phyloP scores from a whole-genome alignment of 2,888 invertebrate genomes.

The Hemicrepidius hirtus region DNA sequence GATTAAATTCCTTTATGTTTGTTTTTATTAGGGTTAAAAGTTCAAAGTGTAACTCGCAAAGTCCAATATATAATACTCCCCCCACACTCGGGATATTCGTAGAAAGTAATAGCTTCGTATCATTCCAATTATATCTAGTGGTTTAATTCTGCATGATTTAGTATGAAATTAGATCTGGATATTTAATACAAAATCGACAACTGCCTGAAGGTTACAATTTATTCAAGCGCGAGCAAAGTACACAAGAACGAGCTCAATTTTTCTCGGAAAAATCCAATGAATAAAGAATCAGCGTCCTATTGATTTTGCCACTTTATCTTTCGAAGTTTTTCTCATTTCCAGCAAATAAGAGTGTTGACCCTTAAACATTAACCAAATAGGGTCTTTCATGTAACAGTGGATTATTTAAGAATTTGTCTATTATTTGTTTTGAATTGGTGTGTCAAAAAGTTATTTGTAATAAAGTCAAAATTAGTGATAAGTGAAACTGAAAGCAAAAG shows the following conservation, averaged over 20 bases:
- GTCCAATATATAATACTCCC: no score
- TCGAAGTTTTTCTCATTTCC: neutral
- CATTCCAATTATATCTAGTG: neutral
- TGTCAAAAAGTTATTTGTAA: no score
- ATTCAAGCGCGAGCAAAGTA: constrained; percentile 9
- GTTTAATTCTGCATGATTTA: constrained; percentile 1
- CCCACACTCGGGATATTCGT: no score
- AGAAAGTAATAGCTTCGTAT: neutral
- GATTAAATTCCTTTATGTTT: neutral
- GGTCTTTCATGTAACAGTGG: no score
- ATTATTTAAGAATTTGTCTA: no score
- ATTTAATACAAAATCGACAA: constrained; percentile 14
- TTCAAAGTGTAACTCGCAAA: no score
- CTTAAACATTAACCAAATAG: neutral
- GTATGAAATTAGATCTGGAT: constrained; percentile 5
- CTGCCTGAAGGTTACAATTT: neutral
- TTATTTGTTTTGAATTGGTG: no score
- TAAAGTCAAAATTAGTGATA: no score
- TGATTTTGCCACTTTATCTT: constrained; percentile 5
- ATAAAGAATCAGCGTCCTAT: constrained; percentile 16
- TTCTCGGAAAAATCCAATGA: constrained; percentile 18
- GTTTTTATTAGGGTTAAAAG: neutral
- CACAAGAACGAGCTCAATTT: constrained; percentile 13
- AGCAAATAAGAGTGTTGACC: constrained; percentile 11
- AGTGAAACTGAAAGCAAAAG: no score